Evolutionary conservation across 2,888 invertebrate genomes (phyloP).

Genomic region (Hemistola chrysoprasaria): DNA sequence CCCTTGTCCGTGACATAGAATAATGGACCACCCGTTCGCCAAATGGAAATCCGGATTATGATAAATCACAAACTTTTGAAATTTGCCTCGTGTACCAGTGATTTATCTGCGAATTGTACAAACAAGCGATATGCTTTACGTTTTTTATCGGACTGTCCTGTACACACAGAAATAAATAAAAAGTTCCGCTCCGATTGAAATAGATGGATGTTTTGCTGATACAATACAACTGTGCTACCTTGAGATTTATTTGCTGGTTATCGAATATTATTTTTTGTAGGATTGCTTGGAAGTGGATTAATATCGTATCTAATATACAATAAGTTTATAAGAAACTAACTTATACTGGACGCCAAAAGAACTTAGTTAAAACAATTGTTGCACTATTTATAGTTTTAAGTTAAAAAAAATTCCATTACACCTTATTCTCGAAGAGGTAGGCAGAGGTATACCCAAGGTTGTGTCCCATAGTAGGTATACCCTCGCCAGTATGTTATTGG

Average conservation of each 20-base stretch:
- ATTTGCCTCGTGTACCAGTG: slow-evolving; percentile 69
- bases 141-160: slow-evolving; percentile 44
- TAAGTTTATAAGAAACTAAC: no score
- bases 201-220: slow-evolving; percentile 26
- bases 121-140: slow-evolving; percentile 53
- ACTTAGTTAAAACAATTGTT: no score
- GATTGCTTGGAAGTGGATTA: no score
- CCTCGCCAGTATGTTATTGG: no score
- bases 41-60: slow-evolving; percentile 79
- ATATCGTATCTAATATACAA: no score
- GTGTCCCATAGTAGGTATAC: no score
- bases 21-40: slow-evolving; percentile 74
- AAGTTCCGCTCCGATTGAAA: slow-evolving; percentile 23
- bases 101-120: slow-evolving; percentile 69
- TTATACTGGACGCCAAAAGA: no score
- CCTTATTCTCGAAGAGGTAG: no score
- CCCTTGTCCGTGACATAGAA: slow-evolving; percentile 75
- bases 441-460: no score
- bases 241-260: slow-evolving; percentile 5
- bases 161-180: slow-evolving; percentile 24
- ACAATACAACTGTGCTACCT: slow-evolving; percentile 4
- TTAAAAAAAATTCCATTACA: no score
- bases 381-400: no score
- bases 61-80: slow-evolving; percentile 80
- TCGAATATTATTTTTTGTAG: not conserved